Evolutionary conservation across 2,797 vertebrate species (phyloP).

Genomic region (Pitangus sulphuratus): DNA sequence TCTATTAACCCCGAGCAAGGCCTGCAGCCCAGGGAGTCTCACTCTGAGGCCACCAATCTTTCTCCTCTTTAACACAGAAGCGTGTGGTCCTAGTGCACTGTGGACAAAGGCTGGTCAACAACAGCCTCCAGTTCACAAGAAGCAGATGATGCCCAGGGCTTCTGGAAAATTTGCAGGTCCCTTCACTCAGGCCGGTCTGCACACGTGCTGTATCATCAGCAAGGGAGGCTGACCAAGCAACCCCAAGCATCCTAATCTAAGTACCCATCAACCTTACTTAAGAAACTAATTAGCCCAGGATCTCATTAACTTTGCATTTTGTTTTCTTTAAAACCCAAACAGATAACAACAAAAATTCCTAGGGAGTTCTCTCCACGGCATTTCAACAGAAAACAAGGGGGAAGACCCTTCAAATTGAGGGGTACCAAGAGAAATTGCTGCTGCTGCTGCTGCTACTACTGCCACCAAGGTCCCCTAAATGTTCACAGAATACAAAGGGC

Average conservation of each 20-base stretch:
- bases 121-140: neutral
- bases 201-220: neutral
- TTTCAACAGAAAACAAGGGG: conserved; percentile 54
- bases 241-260: neutral
- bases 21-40: conserved; percentile 59
- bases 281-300: conserved; percentile 3
- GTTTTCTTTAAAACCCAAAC: conserved; percentile 32
- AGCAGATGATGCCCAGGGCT: neutral
- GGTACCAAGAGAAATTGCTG: conserved; percentile 29
- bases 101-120: neutral
- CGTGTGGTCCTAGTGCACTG: conserved; percentile 20
- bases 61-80: neutral
- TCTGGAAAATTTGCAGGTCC: neutral
- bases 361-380: neutral
- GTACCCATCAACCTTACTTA: neutral
- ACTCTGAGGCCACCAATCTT: conserved; percentile 38
- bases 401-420: neutral
- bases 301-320: conserved; percentile 24
- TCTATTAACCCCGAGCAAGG: conserved; percentile 48
- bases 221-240: neutral
- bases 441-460: conserved; percentile 33
- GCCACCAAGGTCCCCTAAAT: conserved; percentile 31
- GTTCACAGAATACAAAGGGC: conserved; percentile 37
- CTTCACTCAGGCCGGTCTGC: neutral
- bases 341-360: neutral